Percentiles rank a stretch among this genome's conserved stretches.
Conservation (phyloP, 2,113 vertebrate species). For the Phasianus colchicus region DNA sequence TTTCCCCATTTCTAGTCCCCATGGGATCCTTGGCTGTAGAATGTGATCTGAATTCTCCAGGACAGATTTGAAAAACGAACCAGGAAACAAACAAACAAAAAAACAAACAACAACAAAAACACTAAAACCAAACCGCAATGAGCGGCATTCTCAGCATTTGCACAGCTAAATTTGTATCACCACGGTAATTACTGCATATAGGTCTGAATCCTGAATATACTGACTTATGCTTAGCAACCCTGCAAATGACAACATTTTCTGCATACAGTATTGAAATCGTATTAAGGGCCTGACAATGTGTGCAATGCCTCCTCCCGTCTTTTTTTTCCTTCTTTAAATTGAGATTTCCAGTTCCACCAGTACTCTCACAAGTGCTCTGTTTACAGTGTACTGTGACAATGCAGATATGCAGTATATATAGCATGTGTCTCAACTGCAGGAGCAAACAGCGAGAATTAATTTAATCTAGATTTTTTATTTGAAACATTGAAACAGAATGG, state of each 20-base stretch:
- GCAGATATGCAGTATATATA: fast-evolving
- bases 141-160: neutral
- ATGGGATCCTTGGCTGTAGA: neutral
- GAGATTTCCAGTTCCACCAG: neutral
- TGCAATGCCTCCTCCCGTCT: neutral
- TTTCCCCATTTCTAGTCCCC: neutral
- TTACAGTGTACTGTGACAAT: neutral
- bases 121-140: fast-evolving
- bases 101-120: neutral
- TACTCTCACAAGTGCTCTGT: neutral
- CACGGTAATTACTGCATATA: neutral
- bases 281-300: neutral
- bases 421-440: neutral
- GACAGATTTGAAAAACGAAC: neutral
- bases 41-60: neutral
- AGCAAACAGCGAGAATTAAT: neutral
- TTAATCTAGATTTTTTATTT: neutral
- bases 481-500: neutral
- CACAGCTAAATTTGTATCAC: neutral
- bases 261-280: neutral
- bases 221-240: neutral
- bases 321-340: neutral
- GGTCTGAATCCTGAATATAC: neutral
- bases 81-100: fast-evolving
- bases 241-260: neutral